phyloP scores from a whole-genome alignment of 2,113 vertebrate genomes.

The Salvelinus namaycush region DNA sequence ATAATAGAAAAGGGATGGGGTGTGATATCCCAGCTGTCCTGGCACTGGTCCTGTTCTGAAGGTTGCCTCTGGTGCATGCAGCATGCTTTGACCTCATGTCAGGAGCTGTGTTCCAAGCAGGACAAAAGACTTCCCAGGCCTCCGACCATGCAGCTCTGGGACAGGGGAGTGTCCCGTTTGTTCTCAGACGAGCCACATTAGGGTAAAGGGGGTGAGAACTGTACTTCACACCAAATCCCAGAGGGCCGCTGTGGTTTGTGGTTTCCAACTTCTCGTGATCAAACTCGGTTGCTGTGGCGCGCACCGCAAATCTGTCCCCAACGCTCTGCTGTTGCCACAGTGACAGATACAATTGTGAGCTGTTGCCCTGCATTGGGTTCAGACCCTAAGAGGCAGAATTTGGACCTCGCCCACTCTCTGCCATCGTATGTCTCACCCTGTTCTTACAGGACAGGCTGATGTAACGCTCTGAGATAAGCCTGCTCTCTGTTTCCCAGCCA shows the following conservation, averaged over 20 bases:
- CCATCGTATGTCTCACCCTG: constrained; percentile 47
- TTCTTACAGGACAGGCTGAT: constrained; percentile 50
- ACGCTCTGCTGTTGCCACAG: constrained; percentile 51
- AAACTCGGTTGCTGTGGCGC: not conserved
- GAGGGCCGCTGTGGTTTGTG: too few species aligned
- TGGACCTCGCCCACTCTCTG: not conserved
- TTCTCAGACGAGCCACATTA: constrained; percentile 7
- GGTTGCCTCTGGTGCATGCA: not conserved
- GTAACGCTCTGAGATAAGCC: constrained; percentile 27
- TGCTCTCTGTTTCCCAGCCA: not conserved
- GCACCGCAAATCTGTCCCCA: constrained; percentile 36
- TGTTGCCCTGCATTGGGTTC: constrained; percentile 14
- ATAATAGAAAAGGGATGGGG: constrained; percentile 2
- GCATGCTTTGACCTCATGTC: not conserved
- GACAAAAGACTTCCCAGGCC: not conserved
- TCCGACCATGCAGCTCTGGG: not conserved
- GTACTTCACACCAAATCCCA: too few species aligned
- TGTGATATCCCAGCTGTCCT: not conserved
- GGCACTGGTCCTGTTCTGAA: constrained; percentile 1
- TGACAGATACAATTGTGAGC: constrained; percentile 59
- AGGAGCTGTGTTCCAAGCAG: not conserved
- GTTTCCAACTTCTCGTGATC: too few species aligned
- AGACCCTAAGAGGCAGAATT: not conserved
- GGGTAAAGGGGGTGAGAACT: not conserved
- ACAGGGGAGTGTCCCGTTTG: not conserved